Base-by-base conservation (phyloP, 2,888 invertebrate species). In the Rhyacophila evoluta region DNA sequence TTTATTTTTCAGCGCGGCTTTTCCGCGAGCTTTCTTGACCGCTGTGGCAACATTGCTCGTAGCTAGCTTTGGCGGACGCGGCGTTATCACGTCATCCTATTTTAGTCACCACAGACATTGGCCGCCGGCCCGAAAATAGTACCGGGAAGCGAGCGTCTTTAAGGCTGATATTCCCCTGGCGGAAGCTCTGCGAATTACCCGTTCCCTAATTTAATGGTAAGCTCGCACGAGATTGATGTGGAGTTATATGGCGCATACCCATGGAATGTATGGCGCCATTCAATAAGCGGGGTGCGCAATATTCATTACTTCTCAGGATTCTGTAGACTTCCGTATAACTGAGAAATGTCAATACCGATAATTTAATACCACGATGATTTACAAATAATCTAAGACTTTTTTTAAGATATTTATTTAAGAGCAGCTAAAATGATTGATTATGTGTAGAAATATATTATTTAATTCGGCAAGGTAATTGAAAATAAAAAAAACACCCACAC, bases 111-210 rank as follows among this genome's bases (percentile, higher is more conserved):
- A 12, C 25, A 36, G 70, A 78, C 70, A 74, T 39, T 70, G n/a
- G 72, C 33, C 39, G 19, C 69, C 37, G 6, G 68, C 68, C 41
- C 74, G 71, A 41, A 68, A 70, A 70, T 78, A 38, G 37, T 74
- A 74, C 70, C 38, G 70, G 74, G 37, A 41, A 39, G 71, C 74
- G 37, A 69, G 12, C 29, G 78, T 36, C 68, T 74, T 41, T 78
- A 78, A 74, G 78, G 78, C 69, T 78, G 70, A 74, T 41, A 38
- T 78, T 78, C 67, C 74, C 67, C 27, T 73, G 78, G 38, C 71
- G 39, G 33, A 33, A 28, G 69, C 28, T 33, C 28, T 29, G 69
- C n/a, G 69, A 41, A 55, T 55, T 55, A 55, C 55, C 55, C 55
- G 55, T 55, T 55, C 55, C 55, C 55, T 55, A 55, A 19, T 55